Percentiles rank a stretch among this genome's conserved stretches.
Evolutionary conservation across 2,888 invertebrate species (phyloP).

Genomic region (Rhamphomyia laevipes): DNA sequence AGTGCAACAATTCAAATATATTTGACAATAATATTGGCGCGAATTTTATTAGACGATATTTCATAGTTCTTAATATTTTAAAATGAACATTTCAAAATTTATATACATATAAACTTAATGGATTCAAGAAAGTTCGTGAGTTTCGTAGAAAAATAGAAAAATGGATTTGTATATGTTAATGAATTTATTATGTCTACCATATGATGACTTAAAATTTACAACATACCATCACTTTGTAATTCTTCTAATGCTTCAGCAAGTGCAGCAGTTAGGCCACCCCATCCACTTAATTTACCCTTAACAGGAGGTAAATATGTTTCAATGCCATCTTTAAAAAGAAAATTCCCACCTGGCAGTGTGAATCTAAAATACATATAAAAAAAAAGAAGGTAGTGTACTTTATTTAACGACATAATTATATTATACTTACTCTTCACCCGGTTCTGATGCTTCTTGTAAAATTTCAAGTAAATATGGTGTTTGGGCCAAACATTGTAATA

Average conservation of each 20-base stretch:
- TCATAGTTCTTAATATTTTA: too few relatives aligned
- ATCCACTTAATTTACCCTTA: slow-evolving; percentile 53
- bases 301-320: slow-evolving; percentile 51
- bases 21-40: too few relatives aligned
- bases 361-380: slow-evolving; percentile 36
- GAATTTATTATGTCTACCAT: too few relatives aligned
- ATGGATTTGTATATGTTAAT: too few relatives aligned
- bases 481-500: slow-evolving; percentile 83
- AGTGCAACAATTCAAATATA: too few relatives aligned
- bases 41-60: too few relatives aligned
- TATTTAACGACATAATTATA: not conserved
- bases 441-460: slow-evolving; percentile 53
- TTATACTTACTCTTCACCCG: slow-evolving; percentile 46
- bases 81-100: too few relatives aligned
- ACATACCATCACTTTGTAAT: slow-evolving; percentile 43
- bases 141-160: too few relatives aligned
- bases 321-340: slow-evolving; percentile 41
- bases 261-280: slow-evolving; percentile 54
- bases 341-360: slow-evolving; percentile 57
- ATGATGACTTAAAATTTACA: too few relatives aligned
- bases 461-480: slow-evolving; percentile 66
- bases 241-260: slow-evolving; percentile 58
- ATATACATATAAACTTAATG: too few relatives aligned
- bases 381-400: not conserved
- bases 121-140: too few relatives aligned